Evolutionary conservation across 2,888 invertebrate genomes (phyloP).

Genomic region (Eupithecia tripunctaria): DNA sequence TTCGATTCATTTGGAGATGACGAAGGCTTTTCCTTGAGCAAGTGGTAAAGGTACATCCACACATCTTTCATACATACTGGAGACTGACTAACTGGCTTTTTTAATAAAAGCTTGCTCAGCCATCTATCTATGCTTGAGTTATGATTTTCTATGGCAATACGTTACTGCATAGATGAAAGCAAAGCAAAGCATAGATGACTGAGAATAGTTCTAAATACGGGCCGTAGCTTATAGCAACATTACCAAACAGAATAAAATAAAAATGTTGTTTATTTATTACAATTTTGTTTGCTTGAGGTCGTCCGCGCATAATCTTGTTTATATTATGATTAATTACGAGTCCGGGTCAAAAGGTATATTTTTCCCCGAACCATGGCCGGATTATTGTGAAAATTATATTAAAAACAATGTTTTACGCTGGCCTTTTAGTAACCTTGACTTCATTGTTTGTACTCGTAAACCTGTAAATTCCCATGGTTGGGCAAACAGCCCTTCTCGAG

Average conservation of each 20-base stretch:
- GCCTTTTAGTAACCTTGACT: neutral
- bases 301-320: conserved; percentile 55
- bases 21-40: neutral
- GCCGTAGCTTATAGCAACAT: neutral
- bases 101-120: too few species aligned
- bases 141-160: too few species aligned
- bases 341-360: conserved; percentile 40
- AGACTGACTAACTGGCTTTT: too few species aligned
- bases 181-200: too few species aligned
- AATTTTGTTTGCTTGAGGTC: conserved; percentile 57
- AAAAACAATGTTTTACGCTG: conserved; percentile 2
- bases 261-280: conserved; percentile 51
- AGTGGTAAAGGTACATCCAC: neutral
- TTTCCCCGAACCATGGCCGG: conserved; percentile 39
- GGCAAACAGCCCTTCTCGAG: neutral
- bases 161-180: too few species aligned
- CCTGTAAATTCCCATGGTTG: neutral
- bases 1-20: neutral
- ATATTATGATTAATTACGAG: conserved; percentile 63
- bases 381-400: conserved; percentile 39
- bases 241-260: conserved; percentile 13
- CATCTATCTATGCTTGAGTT: too few species aligned
- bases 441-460: neutral
- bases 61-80: neutral
- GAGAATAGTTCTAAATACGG: too few species aligned